phyloP scores from a whole-genome alignment of 2,113 vertebrate genomes.

The Semnornis frantzii region DNA sequence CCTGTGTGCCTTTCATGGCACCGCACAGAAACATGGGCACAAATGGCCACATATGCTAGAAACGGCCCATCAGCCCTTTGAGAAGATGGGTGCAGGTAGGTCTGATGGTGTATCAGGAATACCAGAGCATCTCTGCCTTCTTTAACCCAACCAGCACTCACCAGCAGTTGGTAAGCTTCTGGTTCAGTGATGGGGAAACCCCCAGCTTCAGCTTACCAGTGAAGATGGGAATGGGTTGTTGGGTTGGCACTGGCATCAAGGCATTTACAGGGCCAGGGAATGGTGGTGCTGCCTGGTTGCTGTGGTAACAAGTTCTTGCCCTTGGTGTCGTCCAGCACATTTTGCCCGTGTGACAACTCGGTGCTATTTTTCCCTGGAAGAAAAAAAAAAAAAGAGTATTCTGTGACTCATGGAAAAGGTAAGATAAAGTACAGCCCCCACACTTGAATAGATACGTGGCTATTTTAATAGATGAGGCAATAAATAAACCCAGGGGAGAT shows the following conservation, averaged over 20 bases:
- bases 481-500: slow-evolving; percentile 46
- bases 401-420: not conserved
- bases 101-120: not conserved
- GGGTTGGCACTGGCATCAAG: rapidly evolving
- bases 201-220: rapidly evolving
- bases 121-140: not conserved
- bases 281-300: not conserved
- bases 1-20: not conserved
- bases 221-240: not conserved
- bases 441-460: not conserved
- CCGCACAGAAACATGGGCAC: not conserved
- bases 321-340: not conserved
- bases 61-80: not conserved
- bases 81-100: not conserved
- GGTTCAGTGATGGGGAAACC: not conserved
- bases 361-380: not conserved
- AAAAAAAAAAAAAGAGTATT: not conserved
- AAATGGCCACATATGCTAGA: not conserved
- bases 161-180: not conserved
- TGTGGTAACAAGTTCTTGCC: not conserved
- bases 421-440: slow-evolving; percentile 6
- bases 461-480: slow-evolving; percentile 56
- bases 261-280: rapidly evolving
- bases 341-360: not conserved
- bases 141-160: not conserved